phyloP scores from a whole-genome alignment of 2,888 invertebrate genomes.

The Therioaphis trifolii region DNA sequence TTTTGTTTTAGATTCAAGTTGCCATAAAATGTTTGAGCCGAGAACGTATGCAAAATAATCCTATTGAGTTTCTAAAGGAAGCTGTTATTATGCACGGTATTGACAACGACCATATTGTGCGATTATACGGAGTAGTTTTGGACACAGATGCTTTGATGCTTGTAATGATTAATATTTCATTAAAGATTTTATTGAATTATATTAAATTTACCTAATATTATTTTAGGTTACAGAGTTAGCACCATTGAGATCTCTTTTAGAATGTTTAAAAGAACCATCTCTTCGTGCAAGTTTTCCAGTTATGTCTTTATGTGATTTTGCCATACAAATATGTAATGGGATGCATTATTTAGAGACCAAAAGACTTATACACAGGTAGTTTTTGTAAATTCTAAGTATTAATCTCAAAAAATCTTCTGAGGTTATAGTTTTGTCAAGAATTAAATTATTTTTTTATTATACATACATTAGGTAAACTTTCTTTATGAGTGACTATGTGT shows the following conservation, averaged over 20 bases:
- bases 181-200: not conserved
- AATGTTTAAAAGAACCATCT: slow-evolving; percentile 94
- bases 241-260: slow-evolving; percentile 91
- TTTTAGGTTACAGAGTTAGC: slow-evolving; percentile 91
- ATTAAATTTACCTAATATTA: slow-evolving; percentile 51
- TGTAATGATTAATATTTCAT: slow-evolving; percentile 62
- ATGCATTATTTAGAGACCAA: slow-evolving; percentile 98
- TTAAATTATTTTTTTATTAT: too few species aligned
- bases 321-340: slow-evolving; percentile 95
- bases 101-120: slow-evolving; percentile 95
- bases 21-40: slow-evolving; percentile 96
- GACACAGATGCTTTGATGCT: slow-evolving; percentile 84
- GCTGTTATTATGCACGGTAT: slow-evolving; percentile 98
- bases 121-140: slow-evolving; percentile 96
- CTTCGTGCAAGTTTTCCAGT: slow-evolving; percentile 92
- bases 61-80: slow-evolving; percentile 96
- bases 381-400: slow-evolving; percentile 26
- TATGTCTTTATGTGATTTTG: slow-evolving; percentile 92
- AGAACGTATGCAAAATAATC: slow-evolving; percentile 95
- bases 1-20: slow-evolving; percentile 81
- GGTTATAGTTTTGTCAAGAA: too few species aligned
- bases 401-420: too few species aligned
- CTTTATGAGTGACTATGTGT: too few species aligned
- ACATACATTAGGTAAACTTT: too few species aligned
- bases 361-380: slow-evolving; percentile 90